Percentiles rank a stretch among this genome's conserved stretches.
Conservation (phyloP, 2,797 vertebrate genomes). For the Tachyglossus aculeatus region DNA sequence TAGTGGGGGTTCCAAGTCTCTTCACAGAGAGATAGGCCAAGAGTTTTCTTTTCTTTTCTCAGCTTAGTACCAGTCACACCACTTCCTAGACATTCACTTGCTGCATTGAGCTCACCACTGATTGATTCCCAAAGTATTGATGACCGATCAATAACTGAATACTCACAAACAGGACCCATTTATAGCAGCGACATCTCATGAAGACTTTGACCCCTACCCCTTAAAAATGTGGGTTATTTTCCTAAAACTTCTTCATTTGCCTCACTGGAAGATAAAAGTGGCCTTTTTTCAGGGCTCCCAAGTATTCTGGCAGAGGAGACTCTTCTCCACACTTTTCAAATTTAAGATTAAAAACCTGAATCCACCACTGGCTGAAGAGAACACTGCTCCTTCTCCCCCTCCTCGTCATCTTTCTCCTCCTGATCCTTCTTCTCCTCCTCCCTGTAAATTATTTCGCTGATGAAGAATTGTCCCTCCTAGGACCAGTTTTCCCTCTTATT, state of each 20-base stretch:
- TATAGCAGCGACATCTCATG: neutral
- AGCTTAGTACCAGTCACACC: slow-evolving; percentile 3
- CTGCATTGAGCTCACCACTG: neutral
- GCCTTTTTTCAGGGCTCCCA: neutral
- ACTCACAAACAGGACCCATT: neutral
- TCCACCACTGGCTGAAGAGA: neutral
- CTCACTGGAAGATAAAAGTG: neutral
- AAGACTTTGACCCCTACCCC: neutral
- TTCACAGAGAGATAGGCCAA: slow-evolving; percentile 11
- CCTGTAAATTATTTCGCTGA: no score
- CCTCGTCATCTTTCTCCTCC: no score
- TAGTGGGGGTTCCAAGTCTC: no score
- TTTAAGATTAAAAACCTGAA: neutral
- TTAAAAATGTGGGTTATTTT: no score
- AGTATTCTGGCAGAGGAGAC: neutral
- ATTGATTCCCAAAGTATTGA: neutral
- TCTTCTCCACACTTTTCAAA: neutral
- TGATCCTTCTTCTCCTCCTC: no score
- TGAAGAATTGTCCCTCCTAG: neutral
- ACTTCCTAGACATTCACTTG: neutral
- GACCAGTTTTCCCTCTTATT: neutral
- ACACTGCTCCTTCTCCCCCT: no score
- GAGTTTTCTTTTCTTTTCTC: slow-evolving; percentile 25
- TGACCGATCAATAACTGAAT: neutral
- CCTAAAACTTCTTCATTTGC: slow-evolving; percentile 1